Evolutionary conservation across 2,797 vertebrate genomes (phyloP).

Genomic region (Aphelocoma californica): DNA sequence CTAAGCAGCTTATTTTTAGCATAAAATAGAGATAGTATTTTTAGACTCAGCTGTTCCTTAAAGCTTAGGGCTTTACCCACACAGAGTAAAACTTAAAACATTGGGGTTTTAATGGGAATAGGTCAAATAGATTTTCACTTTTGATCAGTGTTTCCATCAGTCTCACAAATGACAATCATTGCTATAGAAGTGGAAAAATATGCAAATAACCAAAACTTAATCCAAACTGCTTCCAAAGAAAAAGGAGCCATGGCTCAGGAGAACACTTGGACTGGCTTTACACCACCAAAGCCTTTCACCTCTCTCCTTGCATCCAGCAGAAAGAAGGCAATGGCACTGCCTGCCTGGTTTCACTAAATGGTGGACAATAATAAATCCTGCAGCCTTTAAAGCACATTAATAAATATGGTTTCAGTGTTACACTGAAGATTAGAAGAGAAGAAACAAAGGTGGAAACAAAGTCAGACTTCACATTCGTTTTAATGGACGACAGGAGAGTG

Average conservation of each 20-base stretch:
- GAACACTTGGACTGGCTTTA: not conserved
- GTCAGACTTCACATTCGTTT: not conserved
- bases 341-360: not conserved
- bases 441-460: not conserved
- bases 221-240: not conserved
- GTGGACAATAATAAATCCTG: not conserved
- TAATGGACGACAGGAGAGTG: not conserved
- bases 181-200: not conserved
- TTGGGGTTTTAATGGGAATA: not conserved
- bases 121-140: not conserved
- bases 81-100: not conserved
- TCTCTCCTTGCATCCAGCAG: not conserved
- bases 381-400: not conserved
- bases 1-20: not conserved
- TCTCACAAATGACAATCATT: not conserved
- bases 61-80: not conserved
- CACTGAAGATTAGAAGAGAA: not conserved
- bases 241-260: not conserved
- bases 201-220: not conserved
- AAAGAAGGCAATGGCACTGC: not conserved
- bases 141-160: not conserved
- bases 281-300: accelerated
- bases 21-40: not conserved
- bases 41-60: not conserved
- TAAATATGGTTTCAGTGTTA: not conserved